These are phyloP conservation scores for Jacana jacana DNA, from an alignment of 2,113 vertebrate species.

Conservation along the genomic window DNA sequence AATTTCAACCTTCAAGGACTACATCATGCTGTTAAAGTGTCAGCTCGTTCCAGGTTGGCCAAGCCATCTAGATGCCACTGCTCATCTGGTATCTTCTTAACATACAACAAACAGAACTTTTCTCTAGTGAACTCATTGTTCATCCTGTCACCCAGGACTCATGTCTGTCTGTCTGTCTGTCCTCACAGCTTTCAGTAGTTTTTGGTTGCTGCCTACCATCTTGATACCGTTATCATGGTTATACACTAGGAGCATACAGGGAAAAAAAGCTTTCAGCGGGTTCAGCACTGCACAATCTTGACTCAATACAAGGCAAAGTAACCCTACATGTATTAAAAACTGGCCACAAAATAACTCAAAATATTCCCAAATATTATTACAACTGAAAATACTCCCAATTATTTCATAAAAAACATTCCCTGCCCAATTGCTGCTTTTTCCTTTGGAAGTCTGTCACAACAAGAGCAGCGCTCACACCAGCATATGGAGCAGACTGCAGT, in stretches of 20 bases:
- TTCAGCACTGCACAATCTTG: neutral
- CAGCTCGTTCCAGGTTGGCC: neutral
- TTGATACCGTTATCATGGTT: neutral
- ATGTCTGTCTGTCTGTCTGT: neutral
- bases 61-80: neutral
- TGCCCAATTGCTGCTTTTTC: neutral
- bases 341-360: neutral
- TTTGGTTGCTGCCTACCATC: neutral
- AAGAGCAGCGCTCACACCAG: slow-evolving; percentile 5
- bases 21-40: accelerated
- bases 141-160: neutral
- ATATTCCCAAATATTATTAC: slow-evolving; percentile 37
- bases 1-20: neutral
- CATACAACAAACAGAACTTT: neutral
- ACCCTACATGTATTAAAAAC: slow-evolving; percentile 1
- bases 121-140: neutral
- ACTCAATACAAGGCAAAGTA: neutral
- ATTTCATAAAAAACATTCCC: slow-evolving; percentile 40
- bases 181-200: neutral
- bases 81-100: neutral
- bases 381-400: slow-evolving; percentile 27
- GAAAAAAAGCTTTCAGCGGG: neutral
- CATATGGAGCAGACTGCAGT: neutral
- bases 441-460: neutral
- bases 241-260: neutral